Evolutionary conservation across 2,797 vertebrate species (phyloP).

Genomic region (Uromys caudimaculatus): DNA sequence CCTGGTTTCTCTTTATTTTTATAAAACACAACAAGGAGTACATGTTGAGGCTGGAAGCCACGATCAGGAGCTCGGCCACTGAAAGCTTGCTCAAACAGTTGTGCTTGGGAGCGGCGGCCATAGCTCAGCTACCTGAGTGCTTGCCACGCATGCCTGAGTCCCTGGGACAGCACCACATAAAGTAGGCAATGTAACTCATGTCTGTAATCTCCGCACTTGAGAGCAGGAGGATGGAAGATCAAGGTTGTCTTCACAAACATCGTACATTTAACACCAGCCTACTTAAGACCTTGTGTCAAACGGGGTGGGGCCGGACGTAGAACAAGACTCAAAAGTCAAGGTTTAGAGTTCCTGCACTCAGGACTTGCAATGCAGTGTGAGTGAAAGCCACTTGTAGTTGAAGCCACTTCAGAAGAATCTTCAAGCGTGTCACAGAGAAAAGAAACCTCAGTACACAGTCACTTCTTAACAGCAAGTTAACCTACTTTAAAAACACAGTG

Average conservation of each 20-base stretch:
- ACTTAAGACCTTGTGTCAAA: not conserved
- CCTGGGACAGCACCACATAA: not conserved
- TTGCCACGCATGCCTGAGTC: no score
- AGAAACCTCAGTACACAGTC: not conserved
- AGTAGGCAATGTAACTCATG: not conserved
- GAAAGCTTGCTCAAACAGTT: not conserved
- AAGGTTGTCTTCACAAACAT: not conserved
- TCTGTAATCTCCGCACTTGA: not conserved
- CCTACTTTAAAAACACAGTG: constrained; percentile 40
- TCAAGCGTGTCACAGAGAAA: not conserved
- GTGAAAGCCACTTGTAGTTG: not conserved
- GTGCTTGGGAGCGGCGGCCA: no score
- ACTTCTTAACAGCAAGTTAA: constrained; percentile 41
- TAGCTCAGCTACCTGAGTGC: not conserved
- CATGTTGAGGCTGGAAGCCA: not conserved
- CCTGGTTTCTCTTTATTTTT: not conserved
- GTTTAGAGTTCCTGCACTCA: not conserved
- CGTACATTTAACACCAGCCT: no score
- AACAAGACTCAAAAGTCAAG: not conserved
- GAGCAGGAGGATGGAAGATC: not conserved
- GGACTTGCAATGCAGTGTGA: not conserved
- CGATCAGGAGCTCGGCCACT: not conserved
- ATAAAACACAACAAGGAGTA: not conserved
- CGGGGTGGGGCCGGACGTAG: no score
- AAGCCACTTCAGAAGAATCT: not conserved